These are phyloP conservation scores for Anastatus disparis DNA, from an alignment of 1,140 invertebrate genomes.

Conservation along the genomic window DNA sequence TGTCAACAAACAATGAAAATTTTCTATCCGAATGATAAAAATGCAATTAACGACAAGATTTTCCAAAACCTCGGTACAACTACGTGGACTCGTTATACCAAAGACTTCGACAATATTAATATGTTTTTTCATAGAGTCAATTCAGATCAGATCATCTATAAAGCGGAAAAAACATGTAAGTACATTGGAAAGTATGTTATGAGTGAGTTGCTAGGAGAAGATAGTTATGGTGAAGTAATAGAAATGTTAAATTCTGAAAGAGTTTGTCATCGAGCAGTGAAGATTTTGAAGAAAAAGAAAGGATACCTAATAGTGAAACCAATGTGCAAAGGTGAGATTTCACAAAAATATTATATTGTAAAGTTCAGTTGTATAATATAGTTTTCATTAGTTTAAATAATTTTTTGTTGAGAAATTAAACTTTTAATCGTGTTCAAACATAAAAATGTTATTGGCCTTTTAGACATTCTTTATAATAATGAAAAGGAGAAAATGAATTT, in stretches of 20 bases:
- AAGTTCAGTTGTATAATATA: too few relatives aligned
- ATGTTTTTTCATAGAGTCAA: slow-evolving; percentile 93
- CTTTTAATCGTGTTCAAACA: slow-evolving; percentile 89
- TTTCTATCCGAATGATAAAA: slow-evolving; percentile 62
- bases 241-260: slow-evolving; percentile 95
- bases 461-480: slow-evolving; percentile 94
- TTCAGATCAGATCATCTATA: slow-evolving; percentile 94
- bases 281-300: slow-evolving; percentile 95
- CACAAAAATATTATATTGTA: too few relatives aligned
- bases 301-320: slow-evolving; percentile 97
- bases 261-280: slow-evolving; percentile 88
- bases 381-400: too few relatives aligned
- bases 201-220: slow-evolving; percentile 96
- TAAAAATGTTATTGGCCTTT: slow-evolving; percentile 92
- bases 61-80: slow-evolving; percentile 65
- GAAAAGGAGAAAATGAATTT: slow-evolving; percentile 98
- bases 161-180: slow-evolving; percentile 91
- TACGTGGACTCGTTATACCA: slow-evolving; percentile 72
- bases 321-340: slow-evolving; percentile 92
- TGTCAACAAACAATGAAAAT: too few relatives aligned
- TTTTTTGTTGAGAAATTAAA: slow-evolving; percentile 90
- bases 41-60: slow-evolving; percentile 56
- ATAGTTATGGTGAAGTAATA: slow-evolving; percentile 95
- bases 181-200: slow-evolving; percentile 96
- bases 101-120: slow-evolving; percentile 77